These are phyloP conservation scores for Montipora sp. DNA, from an alignment of 64 coral and sea anemone species.

Conservation along the genomic window DNA sequence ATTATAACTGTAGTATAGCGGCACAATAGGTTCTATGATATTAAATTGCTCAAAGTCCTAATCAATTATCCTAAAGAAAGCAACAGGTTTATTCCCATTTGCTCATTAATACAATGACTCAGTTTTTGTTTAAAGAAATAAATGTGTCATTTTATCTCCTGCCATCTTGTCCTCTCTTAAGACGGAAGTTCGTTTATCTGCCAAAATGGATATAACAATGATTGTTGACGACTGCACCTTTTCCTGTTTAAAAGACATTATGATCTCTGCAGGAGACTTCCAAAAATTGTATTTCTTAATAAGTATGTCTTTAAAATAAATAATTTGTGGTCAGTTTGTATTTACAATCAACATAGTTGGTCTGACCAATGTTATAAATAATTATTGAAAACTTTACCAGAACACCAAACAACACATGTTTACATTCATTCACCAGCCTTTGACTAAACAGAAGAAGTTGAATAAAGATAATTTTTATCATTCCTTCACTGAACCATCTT, in stretches of 20 bases:
- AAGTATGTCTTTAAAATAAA: too few species aligned
- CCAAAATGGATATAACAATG: background rate
- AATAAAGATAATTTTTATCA: background rate
- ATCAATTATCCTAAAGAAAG: background rate
- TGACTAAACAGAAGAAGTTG: background rate
- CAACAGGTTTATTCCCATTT: background rate
- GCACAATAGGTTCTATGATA: background rate
- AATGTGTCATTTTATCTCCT: background rate
- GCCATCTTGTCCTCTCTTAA: background rate
- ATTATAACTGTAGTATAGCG: background rate
- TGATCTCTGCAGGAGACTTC: conserved; percentile 1
- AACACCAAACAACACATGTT: background rate
- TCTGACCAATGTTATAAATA: background rate
- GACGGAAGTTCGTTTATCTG: background rate
- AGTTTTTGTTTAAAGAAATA: background rate
- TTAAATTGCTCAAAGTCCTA: background rate
- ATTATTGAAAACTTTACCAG: background rate
- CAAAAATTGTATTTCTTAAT: too few species aligned
- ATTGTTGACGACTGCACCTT: conserved; percentile 1
- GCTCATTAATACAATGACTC: background rate
- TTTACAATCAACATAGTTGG: background rate
- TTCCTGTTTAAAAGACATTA: conserved; percentile 21
- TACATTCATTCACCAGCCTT: background rate
- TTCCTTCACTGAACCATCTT: background rate
- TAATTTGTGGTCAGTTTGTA: background rate